Conservation (phyloP, 2,113 vertebrate species). For the Sturnus vulgaris region DNA sequence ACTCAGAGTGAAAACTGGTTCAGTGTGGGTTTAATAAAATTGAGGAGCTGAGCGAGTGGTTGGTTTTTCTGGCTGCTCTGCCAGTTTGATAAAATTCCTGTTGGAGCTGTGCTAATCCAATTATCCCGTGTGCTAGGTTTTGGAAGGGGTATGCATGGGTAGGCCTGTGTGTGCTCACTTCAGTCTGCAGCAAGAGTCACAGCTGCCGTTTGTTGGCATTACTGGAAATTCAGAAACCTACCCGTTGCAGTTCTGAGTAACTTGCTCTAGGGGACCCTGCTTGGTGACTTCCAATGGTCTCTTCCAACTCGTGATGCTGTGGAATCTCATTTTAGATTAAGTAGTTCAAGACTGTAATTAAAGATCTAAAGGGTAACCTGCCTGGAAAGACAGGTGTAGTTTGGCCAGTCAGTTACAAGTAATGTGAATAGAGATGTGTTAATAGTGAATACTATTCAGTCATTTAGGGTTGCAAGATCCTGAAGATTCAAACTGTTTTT, state of each 20-base stretch:
- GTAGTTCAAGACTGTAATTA: neutral
- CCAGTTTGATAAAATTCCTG: neutral
- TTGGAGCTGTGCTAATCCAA: neutral
- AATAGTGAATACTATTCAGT: neutral
- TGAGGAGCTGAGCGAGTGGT: neutral
- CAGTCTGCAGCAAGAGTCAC: neutral
- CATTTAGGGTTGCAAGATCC: neutral
- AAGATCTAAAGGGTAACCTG: neutral
- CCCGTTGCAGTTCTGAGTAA: neutral
- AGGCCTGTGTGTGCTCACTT: neutral
- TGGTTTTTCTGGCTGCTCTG: neutral
- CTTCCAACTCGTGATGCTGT: neutral
- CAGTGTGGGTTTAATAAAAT: neutral
- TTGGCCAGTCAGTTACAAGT: neutral
- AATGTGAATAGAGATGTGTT: neutral
- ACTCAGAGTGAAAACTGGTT: neutral
- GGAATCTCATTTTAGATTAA: neutral
- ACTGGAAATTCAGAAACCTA: neutral
- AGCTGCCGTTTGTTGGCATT: neutral
- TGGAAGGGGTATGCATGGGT: neutral
- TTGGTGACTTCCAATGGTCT: neutral
- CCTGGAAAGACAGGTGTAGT: neutral
- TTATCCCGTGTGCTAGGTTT: neutral
- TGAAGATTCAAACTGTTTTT: neutral
- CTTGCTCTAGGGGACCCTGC: neutral